These are phyloP conservation scores for Acleris cristana DNA, from an alignment of 2,888 invertebrate species.

Conservation along the genomic window DNA sequence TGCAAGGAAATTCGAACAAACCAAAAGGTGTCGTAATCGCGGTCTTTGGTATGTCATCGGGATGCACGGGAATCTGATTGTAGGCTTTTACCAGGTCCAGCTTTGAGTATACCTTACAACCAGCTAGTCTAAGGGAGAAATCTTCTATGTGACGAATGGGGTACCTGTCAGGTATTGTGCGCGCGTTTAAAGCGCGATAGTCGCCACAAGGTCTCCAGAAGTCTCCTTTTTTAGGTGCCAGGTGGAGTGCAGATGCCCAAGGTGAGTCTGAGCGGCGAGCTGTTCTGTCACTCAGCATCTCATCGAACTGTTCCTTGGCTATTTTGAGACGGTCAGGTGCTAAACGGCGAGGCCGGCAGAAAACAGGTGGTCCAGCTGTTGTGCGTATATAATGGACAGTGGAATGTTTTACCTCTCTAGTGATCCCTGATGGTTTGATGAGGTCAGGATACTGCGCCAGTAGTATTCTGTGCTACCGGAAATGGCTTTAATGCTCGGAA, in stretches of 20 bases:
- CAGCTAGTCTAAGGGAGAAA: constrained; percentile 35
- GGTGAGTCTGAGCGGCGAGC: constrained; percentile 43
- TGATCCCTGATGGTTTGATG: constrained; percentile 4
- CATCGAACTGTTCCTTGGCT: constrained; percentile 41
- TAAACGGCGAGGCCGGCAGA: constrained; percentile 39
- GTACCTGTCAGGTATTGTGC: constrained; percentile 51
- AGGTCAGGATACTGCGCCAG: constrained; percentile 12
- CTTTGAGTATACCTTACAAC: too few species aligned
- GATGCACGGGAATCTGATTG: too few species aligned
- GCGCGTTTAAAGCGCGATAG: constrained; percentile 52
- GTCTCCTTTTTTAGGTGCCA: constrained; percentile 52
- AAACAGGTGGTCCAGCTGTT: constrained; percentile 42
- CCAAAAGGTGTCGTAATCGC: too few species aligned
- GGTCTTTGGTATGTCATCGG: too few species aligned
- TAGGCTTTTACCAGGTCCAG: too few species aligned
- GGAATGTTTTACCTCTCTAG: constrained; percentile 40
- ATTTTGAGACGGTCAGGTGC: constrained; percentile 38
- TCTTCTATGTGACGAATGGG: constrained; percentile 46
- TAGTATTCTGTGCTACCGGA: constrained; percentile 4
- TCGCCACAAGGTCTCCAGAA: constrained; percentile 59
- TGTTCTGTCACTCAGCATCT: constrained; percentile 38
- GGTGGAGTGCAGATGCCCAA: constrained; percentile 54
- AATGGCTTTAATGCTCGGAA: constrained; percentile 9
- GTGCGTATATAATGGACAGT: constrained; percentile 43
- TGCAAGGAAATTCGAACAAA: too few species aligned